Base-by-base conservation (phyloP, 2,888 invertebrate genomes). In the Plebejus melissa region DNA sequence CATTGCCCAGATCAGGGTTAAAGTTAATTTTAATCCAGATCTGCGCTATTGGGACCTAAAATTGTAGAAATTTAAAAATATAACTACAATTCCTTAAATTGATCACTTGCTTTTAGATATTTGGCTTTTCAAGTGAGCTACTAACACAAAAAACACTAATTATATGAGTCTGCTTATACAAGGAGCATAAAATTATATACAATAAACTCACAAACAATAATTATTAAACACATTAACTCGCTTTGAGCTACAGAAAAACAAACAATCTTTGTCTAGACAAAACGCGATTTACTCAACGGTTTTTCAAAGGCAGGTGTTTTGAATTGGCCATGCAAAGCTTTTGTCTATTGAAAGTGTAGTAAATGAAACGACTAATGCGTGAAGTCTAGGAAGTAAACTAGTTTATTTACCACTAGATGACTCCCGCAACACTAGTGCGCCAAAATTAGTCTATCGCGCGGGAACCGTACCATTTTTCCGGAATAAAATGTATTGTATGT, bases 211-310 rank as follows among this genome's bases (percentile, higher is more conserved):
- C 65, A 32, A 65, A 65, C 65, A 65, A 60, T 22, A 22, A 22
- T 22, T 22, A 22, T 60, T 22, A 60, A 60, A 60, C 9, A 28
- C 11, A 1, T 60, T 60, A 22, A 65, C 65, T 65, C 13, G 16
- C 36, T 65, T 65, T 13, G 65, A 32, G 13, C 11, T 65, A 16
- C 65, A 13, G 65, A 65, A 13, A 32, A 28, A 13, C 16, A 65
- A 36, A 65, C 65, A 65, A 32, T 65, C 65, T 65, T 65, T 65
- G 65, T 65, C 65, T 65, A 36, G 32, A 4, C 65, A 36, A 32
- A 36, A 16, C 65, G 32, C 65, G 65, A 16, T 65, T 28, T 65
- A 32, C 65, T 65, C 32, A 36, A 36, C 13, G 65, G 16, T 65
- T 32, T 65, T 2, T 4, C 13, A 65, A 65, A 54, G 3, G 32